Base-by-base conservation (phyloP, 2,797 vertebrate species). In the Buphagus erythrorhynchus region DNA sequence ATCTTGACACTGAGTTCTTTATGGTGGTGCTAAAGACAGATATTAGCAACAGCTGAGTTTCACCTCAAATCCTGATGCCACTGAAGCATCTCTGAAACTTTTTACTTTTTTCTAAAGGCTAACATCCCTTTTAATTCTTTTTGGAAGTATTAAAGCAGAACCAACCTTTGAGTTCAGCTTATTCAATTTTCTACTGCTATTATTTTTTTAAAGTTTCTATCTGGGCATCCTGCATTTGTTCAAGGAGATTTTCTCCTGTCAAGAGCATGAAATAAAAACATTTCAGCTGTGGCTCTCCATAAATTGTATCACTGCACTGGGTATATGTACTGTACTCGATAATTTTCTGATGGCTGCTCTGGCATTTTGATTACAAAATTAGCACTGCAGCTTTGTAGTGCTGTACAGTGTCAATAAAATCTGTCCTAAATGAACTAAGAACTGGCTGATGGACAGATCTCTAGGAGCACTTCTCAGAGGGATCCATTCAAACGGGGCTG, bases 251-350 rank as follows among this genome's bases (percentile, higher is more conserved):
- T 95, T 91, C 93, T 94, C 79, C 69, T 75, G 76, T 77, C 88
- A 95, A 95, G 91, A 96, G 87, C 68, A 93, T 43, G 93, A 95
- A 95, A 96, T 93, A 93, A 96, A 91, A 96, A 36, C 76, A 91
- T 78, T 90, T 96, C 91, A 75, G 88, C 82, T 95, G 79, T 80
- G 82, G 79, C 68, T 91, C 87, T 85, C 74, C 79, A 88, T 86
- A 94, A 95, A 91, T 80, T 13, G 36, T 93, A 85, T 77, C 82
- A 65, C 52, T 91, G 87, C 90, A 46, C 81, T 54, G 79, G 85
- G 87, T 66, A 90, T 57, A 86, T 6, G 25, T 38, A 67, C 72
- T 33, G 28, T 24, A 54, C 65, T 51, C 6, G 16, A 77, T 81
- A 83, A 95, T 90, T 90, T 95, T 91, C 85, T 95, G 94, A 86